These are phyloP conservation scores for Chaetodon trifascialis DNA, from an alignment of 2,113 vertebrate species.

Conservation along the genomic window DNA sequence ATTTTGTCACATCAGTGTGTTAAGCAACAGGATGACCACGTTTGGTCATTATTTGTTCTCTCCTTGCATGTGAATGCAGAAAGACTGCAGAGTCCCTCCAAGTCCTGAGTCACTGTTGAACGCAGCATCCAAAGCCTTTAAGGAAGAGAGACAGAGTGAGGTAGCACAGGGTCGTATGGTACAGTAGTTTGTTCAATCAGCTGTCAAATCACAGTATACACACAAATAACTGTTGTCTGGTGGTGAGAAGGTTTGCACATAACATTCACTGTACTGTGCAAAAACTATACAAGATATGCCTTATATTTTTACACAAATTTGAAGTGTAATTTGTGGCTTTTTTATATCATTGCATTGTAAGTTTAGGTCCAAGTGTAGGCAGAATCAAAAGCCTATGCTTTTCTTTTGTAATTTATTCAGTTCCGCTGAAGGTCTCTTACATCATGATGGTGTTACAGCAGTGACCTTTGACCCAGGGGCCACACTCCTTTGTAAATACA, in stretches of 20 bases:
- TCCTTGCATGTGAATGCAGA: not conserved
- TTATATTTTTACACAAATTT: constrained; percentile 73
- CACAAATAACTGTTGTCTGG: not conserved
- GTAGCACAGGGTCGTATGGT: constrained; percentile 22
- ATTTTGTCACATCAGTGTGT: not conserved
- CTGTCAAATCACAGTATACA: constrained; percentile 46
- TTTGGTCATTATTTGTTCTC: not conserved
- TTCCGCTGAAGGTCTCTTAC: constrained; percentile 50
- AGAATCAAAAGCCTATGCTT: constrained; percentile 47
- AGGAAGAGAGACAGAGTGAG: not conserved
- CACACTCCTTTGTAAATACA: constrained; percentile 75
- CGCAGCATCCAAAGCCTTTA: constrained; percentile 19
- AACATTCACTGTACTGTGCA: constrained; percentile 46
- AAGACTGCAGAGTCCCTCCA: not conserved
- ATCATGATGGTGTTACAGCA: constrained; percentile 30
- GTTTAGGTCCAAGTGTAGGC: constrained; percentile 23
- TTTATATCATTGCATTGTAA: constrained; percentile 46
- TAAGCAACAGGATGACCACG: not conserved
- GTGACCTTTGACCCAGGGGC: constrained; percentile 52
- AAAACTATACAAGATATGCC: constrained; percentile 45
- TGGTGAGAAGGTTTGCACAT: constrained; percentile 44
- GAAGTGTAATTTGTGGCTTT: constrained; percentile 62
- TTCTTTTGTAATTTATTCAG: constrained; percentile 68
- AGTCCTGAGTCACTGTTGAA: not conserved
- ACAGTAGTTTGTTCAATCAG: constrained; percentile 57